Evolutionary conservation across 2,113 vertebrate genomes (phyloP).

Genomic region (Phyllostomus hastatus): DNA sequence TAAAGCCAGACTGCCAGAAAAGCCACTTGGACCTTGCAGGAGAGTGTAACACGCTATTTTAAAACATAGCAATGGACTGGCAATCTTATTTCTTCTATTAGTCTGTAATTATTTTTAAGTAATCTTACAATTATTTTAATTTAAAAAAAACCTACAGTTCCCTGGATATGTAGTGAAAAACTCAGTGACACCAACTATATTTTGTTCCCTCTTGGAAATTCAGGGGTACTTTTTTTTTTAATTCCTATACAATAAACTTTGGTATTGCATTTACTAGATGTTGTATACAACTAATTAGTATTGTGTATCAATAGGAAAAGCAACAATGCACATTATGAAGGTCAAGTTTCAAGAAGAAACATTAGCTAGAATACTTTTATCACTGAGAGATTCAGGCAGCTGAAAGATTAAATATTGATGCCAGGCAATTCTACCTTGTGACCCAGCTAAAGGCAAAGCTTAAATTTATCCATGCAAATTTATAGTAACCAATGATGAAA

Average conservation of each 20-base stretch:
- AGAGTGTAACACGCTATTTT: background rate
- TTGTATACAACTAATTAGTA: background rate
- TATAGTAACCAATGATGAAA: conserved; percentile 42
- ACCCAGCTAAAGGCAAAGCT: conserved; percentile 61
- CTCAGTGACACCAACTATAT: background rate
- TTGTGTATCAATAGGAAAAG: background rate
- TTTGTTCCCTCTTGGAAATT: background rate
- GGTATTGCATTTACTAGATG: background rate
- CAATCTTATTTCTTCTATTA: background rate
- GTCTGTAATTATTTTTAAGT: background rate
- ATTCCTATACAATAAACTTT: background rate
- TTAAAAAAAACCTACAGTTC: background rate
- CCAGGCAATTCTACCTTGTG: conserved; percentile 42
- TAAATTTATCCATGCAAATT: conserved; percentile 62
- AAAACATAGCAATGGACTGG: background rate
- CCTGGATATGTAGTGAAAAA: background rate
- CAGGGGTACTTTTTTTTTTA: background rate
- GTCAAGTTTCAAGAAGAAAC: conserved; percentile 56
- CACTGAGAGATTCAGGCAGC: background rate
- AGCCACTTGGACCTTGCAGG: background rate
- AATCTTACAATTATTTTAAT: background rate
- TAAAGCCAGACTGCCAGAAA: background rate
- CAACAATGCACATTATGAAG: background rate
- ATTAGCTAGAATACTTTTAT: conserved; percentile 34
- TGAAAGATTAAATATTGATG: conserved; percentile 67